Evolutionary conservation across 30 jellyfish, hydroid and myxozoan genomes (phyloP).

Genomic region (Rhopilema esculentum): DNA sequence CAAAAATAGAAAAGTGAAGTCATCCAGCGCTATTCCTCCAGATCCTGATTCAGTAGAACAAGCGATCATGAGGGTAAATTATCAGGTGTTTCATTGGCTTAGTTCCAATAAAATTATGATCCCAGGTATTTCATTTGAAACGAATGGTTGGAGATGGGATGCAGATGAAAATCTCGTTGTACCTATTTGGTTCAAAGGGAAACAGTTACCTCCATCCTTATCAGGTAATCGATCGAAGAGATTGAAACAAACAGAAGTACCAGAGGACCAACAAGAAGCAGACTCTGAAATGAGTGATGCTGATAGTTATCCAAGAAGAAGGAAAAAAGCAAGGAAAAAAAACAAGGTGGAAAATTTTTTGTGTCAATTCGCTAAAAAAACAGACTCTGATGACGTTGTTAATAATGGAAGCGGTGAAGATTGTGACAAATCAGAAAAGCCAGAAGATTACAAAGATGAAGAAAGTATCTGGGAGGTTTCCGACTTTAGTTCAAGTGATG

Average conservation of each 20-base stretch:
- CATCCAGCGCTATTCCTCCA: conserved; percentile 22
- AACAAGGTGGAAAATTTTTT: neutral
- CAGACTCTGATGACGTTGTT: conserved; percentile 14
- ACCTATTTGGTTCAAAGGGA: conserved; percentile 31
- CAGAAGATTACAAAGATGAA: conserved; percentile 1
- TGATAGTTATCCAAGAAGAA: neutral
- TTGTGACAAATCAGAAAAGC: conserved; percentile 12
- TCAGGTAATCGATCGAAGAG: neutral
- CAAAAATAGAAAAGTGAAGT: too few relatives aligned
- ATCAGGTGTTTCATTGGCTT: too few relatives aligned
- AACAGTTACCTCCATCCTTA: conserved; percentile 30
- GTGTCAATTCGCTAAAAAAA: neutral
- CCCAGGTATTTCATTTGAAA: neutral
- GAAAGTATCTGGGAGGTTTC: too few relatives aligned
- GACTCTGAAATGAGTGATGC: conserved; percentile 33
- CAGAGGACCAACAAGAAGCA: conserved; percentile 28
- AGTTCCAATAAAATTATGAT: conserved; percentile 1
- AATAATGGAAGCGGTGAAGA: conserved; percentile 8
- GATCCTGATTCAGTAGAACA: conserved; percentile 42
- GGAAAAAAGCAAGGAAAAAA: conserved; percentile 4
- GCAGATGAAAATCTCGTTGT: conserved; percentile 19
- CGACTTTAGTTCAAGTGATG: too few relatives aligned
- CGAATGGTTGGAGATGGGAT: conserved; percentile 39
- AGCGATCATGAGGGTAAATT: conserved; percentile 42
- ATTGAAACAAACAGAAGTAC: too few relatives aligned